Evolutionary conservation across 2,888 invertebrate genomes (phyloP), one percentile per base, ranked within the genome.

Genomic region (Pollenia angustigena): DNA sequence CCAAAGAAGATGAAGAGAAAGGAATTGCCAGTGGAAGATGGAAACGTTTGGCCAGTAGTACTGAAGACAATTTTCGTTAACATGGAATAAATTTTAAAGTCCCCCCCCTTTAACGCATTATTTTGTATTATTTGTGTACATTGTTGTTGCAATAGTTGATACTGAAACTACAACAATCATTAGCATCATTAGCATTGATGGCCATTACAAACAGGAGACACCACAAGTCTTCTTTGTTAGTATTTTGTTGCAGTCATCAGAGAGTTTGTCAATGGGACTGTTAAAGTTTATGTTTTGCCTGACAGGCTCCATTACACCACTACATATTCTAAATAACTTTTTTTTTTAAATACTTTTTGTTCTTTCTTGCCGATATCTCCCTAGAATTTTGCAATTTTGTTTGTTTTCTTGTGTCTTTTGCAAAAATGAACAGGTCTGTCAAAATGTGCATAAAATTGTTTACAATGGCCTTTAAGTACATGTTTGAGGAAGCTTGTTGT

Each of bases 261-360:
- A 78, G 87, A 87, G 84, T 87, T 87, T 87, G 87, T 87, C 87
- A 87, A 84, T 81, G 81, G 84, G 86, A 88, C 88, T 88, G 88
- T 85, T 86, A 87, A 88, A 88, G 86, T 88, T 88, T 88, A 88
- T 88, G 88, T 88, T 86, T 87, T 87, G 79, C 87, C 88, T 88
- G 88, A 88, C 88, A 87, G 88, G 88, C 88, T 88, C 88, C 88
- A 88, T 88, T 88, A 88, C 88, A 88, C 75, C 85, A 81, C 80
- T 66, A 83, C 87, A 81, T 87, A 84, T 87, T 84, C 84, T 68
- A 87, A 86, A 85, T 85, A 82, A 74, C 81, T 85, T 54, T 66
- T 48, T 18, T 42, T 52, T 16, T 71, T 71, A 2, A 11, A 32
- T 16, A 12, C 6, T 54, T 71, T 62, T 40, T 44, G 8, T 48